A percentile compares a stretch with the other conserved stretches of the same genome.
phyloP scores from a whole-genome alignment of 2,113 vertebrate genomes.

The Grallaria varia region DNA sequence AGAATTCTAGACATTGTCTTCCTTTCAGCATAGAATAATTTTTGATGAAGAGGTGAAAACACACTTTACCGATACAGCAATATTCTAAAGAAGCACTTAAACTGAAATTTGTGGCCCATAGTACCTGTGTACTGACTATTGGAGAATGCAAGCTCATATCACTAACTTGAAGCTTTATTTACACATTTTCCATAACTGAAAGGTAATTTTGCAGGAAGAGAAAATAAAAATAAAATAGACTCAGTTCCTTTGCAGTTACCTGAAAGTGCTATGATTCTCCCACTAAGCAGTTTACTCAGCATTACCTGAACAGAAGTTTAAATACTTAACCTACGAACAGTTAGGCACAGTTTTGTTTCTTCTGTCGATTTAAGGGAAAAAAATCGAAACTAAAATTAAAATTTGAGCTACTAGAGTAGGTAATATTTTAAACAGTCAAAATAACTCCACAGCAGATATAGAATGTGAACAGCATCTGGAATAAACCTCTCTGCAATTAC shows the following conservation, averaged over 20 bases:
- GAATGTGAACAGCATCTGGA: not conserved
- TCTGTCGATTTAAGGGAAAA: not conserved
- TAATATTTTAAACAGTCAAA: not conserved
- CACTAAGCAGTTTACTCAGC: not conserved
- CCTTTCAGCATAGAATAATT: not conserved
- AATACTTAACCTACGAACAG: not conserved
- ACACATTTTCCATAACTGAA: not conserved
- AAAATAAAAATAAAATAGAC: not conserved
- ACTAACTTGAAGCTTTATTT: not conserved
- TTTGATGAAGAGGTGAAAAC: not conserved
- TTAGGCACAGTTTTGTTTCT: not conserved
- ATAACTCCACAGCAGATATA: not conserved
- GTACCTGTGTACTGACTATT: not conserved
- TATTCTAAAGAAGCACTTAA: not conserved
- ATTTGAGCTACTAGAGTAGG: not conserved
- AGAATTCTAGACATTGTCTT: not conserved
- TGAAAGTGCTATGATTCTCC: not conserved
- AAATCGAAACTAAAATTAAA: not conserved
- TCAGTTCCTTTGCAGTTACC: not conserved
- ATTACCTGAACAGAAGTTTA: not conserved
- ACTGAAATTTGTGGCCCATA: not conserved
- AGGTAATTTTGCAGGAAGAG: not conserved
- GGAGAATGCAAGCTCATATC: not conserved
- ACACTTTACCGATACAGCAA: not conserved
- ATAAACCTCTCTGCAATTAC: not conserved